phyloP scores from a whole-genome alignment of 2,113 vertebrate species.

The Brachypteracias leptosomus region DNA sequence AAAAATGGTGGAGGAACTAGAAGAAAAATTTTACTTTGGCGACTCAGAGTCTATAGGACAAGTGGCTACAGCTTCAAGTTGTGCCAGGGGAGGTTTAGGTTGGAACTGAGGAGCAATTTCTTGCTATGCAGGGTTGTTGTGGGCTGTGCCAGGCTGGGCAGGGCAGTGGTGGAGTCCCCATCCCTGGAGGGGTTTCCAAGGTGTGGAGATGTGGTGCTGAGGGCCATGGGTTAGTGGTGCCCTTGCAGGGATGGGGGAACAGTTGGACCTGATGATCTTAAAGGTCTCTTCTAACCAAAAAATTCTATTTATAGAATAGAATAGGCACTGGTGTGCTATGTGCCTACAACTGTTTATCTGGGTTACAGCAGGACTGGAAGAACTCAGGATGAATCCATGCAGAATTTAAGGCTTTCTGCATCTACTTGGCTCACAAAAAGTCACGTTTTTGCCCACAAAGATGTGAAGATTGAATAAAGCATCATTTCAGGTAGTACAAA shows the following conservation, averaged over 20 bases:
- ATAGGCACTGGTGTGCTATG: rapidly evolving
- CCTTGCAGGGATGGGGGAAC: not conserved
- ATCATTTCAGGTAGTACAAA: not conserved
- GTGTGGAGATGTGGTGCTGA: not conserved
- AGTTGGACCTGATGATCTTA: not conserved
- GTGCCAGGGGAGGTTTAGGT: not conserved
- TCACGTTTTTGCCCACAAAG: not conserved
- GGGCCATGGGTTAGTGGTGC: not conserved
- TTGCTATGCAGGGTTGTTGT: not conserved
- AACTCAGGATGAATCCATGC: not conserved
- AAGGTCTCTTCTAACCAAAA: not conserved
- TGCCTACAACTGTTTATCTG: not conserved
- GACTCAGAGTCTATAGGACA: not conserved
- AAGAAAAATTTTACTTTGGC: not conserved
- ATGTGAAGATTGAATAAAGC: not conserved
- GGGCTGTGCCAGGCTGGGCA: not conserved
- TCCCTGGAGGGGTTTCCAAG: not conserved
- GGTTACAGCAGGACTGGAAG: not conserved
- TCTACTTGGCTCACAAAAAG: not conserved
- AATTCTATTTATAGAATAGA: no score
- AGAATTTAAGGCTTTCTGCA: not conserved
- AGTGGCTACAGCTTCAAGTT: not conserved
- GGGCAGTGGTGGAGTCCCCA: not conserved
- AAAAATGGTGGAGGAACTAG: not conserved
- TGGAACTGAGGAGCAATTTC: not conserved